Evolutionary conservation across 2,888 invertebrate genomes (phyloP), one percentile per base, ranked within the genome.

Genomic region (Pyralis farinalis): DNA sequence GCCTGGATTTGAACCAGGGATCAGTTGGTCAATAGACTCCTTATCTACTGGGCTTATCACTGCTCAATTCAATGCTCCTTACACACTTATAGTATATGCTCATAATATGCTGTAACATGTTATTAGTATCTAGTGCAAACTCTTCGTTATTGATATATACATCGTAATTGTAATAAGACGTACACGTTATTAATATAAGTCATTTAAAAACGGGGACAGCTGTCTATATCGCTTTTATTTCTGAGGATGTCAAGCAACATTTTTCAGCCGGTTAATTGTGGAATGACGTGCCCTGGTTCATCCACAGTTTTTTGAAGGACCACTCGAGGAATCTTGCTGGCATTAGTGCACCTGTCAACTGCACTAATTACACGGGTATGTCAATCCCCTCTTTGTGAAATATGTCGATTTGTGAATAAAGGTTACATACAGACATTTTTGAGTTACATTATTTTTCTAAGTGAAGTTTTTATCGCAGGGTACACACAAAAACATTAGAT

Each of bases 251-350:
- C 55, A 62, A 62, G 70, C 65, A 78, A 79, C 85, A 86, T 85
- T 77, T 85, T 83, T 76, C 71, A 76, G 72, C 64, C 70, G 67
- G 78, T 76, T 83, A 80, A 82, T 80, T 80, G 74, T 72, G 52
- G 60, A 53, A 54, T 48, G 58, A 43, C 64, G 65, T 65, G 72
- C 68, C 63, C 56, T 49, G 65, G 63, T 70, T 70, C 74, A 73
- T 68, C 69, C 63, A 59, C 63, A 71, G 72, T 82, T 84, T 83
- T 84, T 84, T 75, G 71, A 75, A 53, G 59, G 47, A 67, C 59
- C 48, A 53, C 63, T 61, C 51, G 48, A 58, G 61, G 74, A 76
- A 81, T 80, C 73, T 63, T 48, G 71, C 55, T 66, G 67, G 60
- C 63, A 68, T 66, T 65, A 62, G 55, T 43, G 60, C 83, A 81